Evolutionary conservation across 2,888 invertebrate genomes (phyloP).

Genomic region (Agonum fuliginosum): DNA sequence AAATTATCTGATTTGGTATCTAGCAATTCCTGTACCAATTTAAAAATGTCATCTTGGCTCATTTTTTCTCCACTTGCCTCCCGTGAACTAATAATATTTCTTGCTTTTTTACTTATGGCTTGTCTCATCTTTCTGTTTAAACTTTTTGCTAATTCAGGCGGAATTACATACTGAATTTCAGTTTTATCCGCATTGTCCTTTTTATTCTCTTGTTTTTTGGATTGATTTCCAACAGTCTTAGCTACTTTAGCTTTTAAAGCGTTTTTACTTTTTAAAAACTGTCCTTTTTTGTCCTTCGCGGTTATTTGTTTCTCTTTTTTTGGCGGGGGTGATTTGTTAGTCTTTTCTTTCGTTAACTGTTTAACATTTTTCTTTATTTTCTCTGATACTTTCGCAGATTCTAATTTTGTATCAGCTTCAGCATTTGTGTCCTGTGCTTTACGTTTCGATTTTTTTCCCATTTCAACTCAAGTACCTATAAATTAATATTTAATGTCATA

Average conservation of each 20-base stretch:
- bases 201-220: not conserved
- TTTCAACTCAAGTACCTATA: not conserved
- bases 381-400: not conserved
- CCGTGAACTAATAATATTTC: not conserved
- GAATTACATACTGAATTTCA: not conserved
- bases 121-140: constrained; percentile 1
- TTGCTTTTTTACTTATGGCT: not conserved
- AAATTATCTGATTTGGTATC: not conserved
- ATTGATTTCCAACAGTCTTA: not conserved
- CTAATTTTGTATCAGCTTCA: not conserved
- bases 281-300: not conserved
- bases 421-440: not conserved
- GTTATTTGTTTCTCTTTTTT: not conserved
- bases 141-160: not conserved
- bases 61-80: constrained; percentile 1
- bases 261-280: constrained; percentile 15
- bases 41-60: not conserved
- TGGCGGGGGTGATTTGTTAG: not conserved
- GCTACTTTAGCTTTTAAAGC: not conserved
- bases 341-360: not conserved
- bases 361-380: not conserved
- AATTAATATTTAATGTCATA: not conserved
- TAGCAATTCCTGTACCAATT: not conserved
- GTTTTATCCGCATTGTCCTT: not conserved
- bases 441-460: constrained; percentile 10